These are phyloP conservation scores for Oreotragus oreotragus DNA, from an alignment of 2,113 vertebrate genomes.

Conservation along the genomic window DNA sequence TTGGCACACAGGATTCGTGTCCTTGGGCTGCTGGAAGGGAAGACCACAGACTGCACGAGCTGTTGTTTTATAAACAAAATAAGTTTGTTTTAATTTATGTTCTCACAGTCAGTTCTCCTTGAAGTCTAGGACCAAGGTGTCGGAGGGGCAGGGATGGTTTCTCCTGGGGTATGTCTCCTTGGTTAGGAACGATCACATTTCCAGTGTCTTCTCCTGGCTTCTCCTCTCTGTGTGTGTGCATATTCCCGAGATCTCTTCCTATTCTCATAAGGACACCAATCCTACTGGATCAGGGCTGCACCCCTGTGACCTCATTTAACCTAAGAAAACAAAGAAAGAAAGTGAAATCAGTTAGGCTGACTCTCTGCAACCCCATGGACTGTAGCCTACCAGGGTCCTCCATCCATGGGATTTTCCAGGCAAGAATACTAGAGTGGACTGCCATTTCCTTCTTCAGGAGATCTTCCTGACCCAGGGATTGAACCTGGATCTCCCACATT, in stretches of 20 bases:
- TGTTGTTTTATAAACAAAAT: neutral
- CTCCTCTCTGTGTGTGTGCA: neutral
- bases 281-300: neutral
- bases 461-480: neutral
- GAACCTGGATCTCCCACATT: neutral
- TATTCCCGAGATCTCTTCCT: neutral
- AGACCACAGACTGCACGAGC: neutral
- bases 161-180: neutral
- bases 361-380: neutral
- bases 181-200: fast-evolving
- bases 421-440: neutral
- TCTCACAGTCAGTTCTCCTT: neutral
- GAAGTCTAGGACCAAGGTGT: neutral
- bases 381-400: neutral
- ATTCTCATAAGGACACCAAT: neutral
- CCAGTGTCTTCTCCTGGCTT: neutral
- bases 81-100: neutral
- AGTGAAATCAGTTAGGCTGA: neutral
- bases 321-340: neutral
- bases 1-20: fast-evolving
- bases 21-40: neutral
- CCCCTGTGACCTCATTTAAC: neutral
- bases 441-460: neutral
- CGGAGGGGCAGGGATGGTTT: neutral
- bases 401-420: fast-evolving